Evolutionary conservation across 2,797 vertebrate species (phyloP).

Genomic region (Microchirus variegatus): DNA sequence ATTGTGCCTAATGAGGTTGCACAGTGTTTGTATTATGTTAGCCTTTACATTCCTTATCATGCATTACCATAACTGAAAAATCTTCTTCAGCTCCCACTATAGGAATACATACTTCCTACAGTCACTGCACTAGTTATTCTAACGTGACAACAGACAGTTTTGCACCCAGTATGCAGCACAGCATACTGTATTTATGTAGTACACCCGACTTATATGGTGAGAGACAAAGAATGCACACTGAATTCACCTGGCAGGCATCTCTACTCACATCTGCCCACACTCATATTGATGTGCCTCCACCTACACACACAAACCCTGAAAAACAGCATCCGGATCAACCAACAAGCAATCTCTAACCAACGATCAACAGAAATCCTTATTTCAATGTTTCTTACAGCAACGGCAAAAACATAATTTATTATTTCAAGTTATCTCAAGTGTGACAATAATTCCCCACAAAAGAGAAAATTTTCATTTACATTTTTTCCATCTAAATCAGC

Average conservation of each 20-base stretch:
- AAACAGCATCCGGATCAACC: constrained; percentile 49
- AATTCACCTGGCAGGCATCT: constrained; percentile 74
- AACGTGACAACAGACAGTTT: constrained; percentile 16
- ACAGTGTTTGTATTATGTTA: too few relatives aligned
- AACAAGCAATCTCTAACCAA: constrained; percentile 11
- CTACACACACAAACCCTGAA: constrained; percentile 69
- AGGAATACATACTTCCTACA: too few relatives aligned
- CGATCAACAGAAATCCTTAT: constrained; percentile 15
- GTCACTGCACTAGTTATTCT: too few relatives aligned
- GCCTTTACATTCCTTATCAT: too few relatives aligned
- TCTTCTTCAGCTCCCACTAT: too few relatives aligned
- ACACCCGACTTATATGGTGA: constrained; percentile 42
- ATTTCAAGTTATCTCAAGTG: background rate
- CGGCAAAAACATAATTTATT: too few relatives aligned
- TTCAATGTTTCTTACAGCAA: too few relatives aligned
- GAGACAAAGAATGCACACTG: constrained; percentile 63
- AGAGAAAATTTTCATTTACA: background rate
- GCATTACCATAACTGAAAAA: too few relatives aligned
- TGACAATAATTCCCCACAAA: background rate
- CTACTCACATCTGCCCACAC: constrained; percentile 73
- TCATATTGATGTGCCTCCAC: constrained; percentile 67
- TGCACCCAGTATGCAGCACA: constrained; percentile 23
- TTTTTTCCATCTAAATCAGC: constrained; percentile 5
- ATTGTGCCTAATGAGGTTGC: too few relatives aligned
- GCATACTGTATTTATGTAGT: constrained; percentile 35